These are phyloP conservation scores for Drosophila kepulauana DNA, from an alignment of 1,140 invertebrate species.

Conservation along the genomic window DNA sequence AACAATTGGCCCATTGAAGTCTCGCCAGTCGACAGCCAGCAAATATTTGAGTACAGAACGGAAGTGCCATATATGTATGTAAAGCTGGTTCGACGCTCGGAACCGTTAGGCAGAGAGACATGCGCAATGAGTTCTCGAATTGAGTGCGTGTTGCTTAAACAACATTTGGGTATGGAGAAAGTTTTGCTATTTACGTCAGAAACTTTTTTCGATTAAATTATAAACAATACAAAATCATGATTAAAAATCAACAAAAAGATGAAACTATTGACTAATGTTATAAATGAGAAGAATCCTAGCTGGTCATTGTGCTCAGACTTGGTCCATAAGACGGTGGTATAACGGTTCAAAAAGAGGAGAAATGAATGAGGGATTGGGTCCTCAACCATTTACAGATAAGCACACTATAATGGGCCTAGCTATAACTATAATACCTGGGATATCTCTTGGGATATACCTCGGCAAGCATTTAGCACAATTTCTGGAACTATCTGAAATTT, in stretches of 20 bases:
- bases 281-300: slow-evolving; percentile 16
- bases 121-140: slow-evolving; percentile 55
- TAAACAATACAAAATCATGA: background rate
- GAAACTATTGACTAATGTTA: slow-evolving; percentile 1
- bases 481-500: slow-evolving; percentile 47
- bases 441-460: slow-evolving; percentile 40
- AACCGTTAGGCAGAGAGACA: slow-evolving; percentile 49
- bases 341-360: slow-evolving; percentile 6
- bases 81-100: slow-evolving; percentile 34
- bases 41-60: slow-evolving; percentile 60
- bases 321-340: background rate
- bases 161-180: slow-evolving; percentile 59
- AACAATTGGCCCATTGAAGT: slow-evolving; percentile 49
- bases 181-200: slow-evolving; percentile 64
- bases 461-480: slow-evolving; percentile 54
- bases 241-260: background rate
- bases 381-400: background rate
- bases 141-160: slow-evolving; percentile 30
- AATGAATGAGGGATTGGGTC: background rate
- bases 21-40: slow-evolving; percentile 11
- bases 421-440: slow-evolving; percentile 41
- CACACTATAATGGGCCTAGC: background rate
- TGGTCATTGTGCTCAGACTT: background rate
- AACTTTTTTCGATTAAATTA: background rate
- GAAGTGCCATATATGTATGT: slow-evolving; percentile 61